Conservation (phyloP, 2,797 vertebrate species). For the Leuciscus waleckii region DNA sequence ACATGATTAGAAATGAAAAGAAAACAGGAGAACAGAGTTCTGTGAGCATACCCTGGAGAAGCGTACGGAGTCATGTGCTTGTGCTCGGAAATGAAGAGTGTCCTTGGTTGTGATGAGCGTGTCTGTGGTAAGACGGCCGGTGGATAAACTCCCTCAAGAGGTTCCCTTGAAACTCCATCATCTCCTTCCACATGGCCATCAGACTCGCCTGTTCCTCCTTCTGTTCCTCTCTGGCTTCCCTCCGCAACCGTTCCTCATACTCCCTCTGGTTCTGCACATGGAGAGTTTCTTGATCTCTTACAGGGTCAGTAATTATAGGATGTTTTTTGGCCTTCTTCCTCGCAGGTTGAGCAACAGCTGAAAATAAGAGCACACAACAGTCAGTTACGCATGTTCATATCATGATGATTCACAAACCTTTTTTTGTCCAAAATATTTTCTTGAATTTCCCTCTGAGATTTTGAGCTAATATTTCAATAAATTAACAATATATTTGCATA, state of each 20-base stretch:
- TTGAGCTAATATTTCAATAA: neutral
- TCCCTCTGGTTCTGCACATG: constrained; percentile 26
- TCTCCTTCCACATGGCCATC: constrained; percentile 48
- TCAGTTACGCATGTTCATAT: neutral
- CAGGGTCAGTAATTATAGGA: neutral
- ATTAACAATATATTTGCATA: neutral
- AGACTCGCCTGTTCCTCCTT: constrained; percentile 28
- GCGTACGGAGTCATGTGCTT: constrained; percentile 4
- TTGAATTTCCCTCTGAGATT: neutral
- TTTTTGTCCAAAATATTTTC: neutral
- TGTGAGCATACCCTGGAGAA: constrained; percentile 14
- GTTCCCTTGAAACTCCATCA: constrained; percentile 47
- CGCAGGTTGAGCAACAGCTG: neutral
- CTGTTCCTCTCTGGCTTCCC: constrained; percentile 24
- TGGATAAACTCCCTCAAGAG: constrained; percentile 38
- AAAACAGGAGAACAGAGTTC: neutral
- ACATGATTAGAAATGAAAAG: neutral
- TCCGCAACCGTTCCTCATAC: constrained; percentile 11
- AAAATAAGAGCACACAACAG: neutral
- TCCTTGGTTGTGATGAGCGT: constrained; percentile 6
- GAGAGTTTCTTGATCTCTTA: neutral
- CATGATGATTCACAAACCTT: neutral
- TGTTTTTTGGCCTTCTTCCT: constrained; percentile 28
- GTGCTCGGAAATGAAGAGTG: constrained; percentile 14
- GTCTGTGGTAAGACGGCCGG: constrained; percentile 15